phyloP scores from a whole-genome alignment of 2,888 invertebrate genomes.

The Oscheius myriophilus region DNA sequence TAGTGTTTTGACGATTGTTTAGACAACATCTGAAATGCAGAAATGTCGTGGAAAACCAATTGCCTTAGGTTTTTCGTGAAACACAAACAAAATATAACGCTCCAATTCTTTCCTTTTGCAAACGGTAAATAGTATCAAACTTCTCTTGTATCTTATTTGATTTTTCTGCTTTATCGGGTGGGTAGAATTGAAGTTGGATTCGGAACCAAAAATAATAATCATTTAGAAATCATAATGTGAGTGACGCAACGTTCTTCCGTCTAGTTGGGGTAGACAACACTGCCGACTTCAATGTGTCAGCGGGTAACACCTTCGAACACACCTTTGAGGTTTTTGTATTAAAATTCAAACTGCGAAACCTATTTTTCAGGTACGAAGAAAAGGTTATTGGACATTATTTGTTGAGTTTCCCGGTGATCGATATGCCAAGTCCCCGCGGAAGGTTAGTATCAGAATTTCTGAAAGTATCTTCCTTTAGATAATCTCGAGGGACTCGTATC shows the following conservation, averaged over 20 bases:
- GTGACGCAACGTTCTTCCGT: conserved; percentile 68
- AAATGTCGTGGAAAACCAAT: no score
- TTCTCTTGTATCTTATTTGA: no score
- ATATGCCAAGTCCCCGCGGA: conserved; percentile 66
- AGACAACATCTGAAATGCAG: no score
- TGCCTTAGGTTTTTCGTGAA: not conserved
- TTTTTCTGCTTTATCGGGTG: no score
- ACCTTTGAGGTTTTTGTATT: conserved; percentile 61
- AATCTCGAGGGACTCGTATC: conserved; percentile 68
- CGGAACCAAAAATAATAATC: no score
- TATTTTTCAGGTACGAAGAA: conserved; percentile 63
- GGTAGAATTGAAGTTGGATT: no score
- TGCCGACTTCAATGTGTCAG: conserved; percentile 67
- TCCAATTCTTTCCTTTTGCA: no score
- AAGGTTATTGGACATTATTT: conserved; percentile 69
- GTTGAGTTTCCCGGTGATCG: conserved; percentile 70
- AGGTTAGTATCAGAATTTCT: conserved; percentile 33
- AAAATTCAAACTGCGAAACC: not conserved
- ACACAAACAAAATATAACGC: no score
- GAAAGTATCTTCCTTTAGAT: conserved; percentile 42
- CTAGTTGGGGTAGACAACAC: conserved; percentile 70
- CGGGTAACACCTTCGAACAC: conserved; percentile 69
- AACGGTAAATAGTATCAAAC: no score
- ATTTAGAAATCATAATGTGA: conserved; percentile 68
- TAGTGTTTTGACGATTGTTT: no score